Conservation (phyloP, 2,113 vertebrate species). For the Sinocyclocheilus anshuiensis region DNA sequence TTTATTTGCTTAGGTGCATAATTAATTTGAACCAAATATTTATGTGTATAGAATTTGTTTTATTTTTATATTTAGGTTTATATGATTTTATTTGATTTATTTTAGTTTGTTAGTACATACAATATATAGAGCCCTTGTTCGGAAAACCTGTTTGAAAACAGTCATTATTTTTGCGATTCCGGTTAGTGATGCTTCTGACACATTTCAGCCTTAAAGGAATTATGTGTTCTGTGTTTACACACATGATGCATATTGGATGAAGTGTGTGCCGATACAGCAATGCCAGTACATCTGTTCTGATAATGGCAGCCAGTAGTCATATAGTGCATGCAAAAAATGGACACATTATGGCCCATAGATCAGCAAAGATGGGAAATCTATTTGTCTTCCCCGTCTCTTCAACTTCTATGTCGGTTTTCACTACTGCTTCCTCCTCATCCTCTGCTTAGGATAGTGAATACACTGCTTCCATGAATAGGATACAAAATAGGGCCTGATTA, state of each 20-base stretch:
- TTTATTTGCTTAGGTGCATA: too few species aligned
- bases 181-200: too few species aligned
- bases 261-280: slow-evolving; percentile 74
- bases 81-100: too few species aligned
- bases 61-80: too few species aligned
- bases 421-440: neutral
- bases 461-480: too few species aligned
- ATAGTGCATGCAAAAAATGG: slow-evolving; percentile 79
- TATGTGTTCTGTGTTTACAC: slow-evolving; percentile 65
- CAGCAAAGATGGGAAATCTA: slow-evolving; percentile 76
- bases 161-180: neutral
- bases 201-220: slow-evolving; percentile 3
- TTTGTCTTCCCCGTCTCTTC: slow-evolving; percentile 54
- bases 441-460: too few species aligned
- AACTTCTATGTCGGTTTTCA: slow-evolving; percentile 31
- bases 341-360: slow-evolving; percentile 72
- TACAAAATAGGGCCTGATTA: too few species aligned
- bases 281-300: slow-evolving; percentile 72
- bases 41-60: too few species aligned
- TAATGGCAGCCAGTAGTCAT: slow-evolving; percentile 79
- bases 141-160: neutral
- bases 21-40: too few species aligned
- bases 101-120: too few species aligned
- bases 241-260: slow-evolving; percentile 72
- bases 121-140: neutral